Conservation (phyloP, 2,113 vertebrate species). For the Suricata suricatta region DNA sequence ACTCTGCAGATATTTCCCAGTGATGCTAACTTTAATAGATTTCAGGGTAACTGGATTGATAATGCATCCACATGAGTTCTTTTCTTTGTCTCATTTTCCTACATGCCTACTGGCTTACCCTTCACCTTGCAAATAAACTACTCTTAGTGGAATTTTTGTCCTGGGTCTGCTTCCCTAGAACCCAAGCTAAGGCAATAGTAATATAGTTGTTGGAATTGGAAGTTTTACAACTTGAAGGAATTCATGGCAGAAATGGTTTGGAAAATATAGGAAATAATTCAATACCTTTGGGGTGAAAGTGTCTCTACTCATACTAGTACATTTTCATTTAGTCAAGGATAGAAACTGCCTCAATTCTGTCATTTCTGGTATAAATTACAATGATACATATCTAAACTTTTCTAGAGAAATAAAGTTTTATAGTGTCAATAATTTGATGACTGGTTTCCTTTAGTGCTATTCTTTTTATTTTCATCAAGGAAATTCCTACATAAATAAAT, state of each 20-base stretch:
- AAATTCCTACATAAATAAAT: not conserved
- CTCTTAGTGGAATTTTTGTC: not conserved
- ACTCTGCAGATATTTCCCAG: not conserved
- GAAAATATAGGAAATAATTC: not conserved
- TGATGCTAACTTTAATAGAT: not conserved
- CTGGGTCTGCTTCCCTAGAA: not conserved
- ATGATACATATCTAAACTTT: not conserved
- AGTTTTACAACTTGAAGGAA: not conserved
- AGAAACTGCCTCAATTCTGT: not conserved
- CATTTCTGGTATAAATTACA: not conserved
- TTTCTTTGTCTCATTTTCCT: not conserved
- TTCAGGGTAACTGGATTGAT: not conserved
- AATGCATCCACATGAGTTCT: not conserved
- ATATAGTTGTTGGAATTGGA: not conserved
- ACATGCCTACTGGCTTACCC: rapidly evolving
- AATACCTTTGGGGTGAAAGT: not conserved
- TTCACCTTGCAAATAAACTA: not conserved
- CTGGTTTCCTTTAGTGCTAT: not conserved
- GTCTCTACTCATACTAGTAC: not conserved
- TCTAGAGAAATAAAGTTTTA: not conserved
- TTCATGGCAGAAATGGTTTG: not conserved
- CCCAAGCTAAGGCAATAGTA: not conserved
- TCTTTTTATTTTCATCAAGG: not conserved
- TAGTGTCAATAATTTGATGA: not conserved
- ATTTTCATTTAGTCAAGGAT: not conserved